These are phyloP conservation scores for Varanus komodoensis DNA, from an alignment of 2,113 vertebrate genomes.

Conservation along the genomic window DNA sequence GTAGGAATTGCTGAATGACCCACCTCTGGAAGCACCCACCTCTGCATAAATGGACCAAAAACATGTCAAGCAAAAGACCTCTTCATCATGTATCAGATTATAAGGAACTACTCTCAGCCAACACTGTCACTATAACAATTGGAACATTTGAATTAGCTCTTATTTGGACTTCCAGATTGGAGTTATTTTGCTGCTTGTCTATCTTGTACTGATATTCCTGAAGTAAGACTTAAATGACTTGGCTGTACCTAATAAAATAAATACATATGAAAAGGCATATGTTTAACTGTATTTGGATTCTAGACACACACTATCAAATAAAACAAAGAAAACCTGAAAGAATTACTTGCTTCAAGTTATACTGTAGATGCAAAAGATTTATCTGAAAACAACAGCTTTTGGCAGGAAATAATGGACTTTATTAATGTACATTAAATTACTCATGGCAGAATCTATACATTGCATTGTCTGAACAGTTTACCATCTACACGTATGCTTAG, in stretches of 20 bases:
- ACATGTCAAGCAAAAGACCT: too few species aligned
- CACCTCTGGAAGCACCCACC: neutral
- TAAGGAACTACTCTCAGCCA: neutral
- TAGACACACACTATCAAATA: neutral
- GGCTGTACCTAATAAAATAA: neutral
- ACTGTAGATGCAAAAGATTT: neutral
- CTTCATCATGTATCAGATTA: neutral
- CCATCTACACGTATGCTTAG: neutral
- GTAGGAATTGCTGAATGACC: neutral
- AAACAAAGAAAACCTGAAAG: neutral
- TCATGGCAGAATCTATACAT: neutral
- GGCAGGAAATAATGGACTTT: slow-evolving; percentile 1
- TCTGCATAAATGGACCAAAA: too few species aligned
- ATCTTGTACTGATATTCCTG: neutral
- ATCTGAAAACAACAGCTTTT: neutral
- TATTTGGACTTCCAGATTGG: neutral
- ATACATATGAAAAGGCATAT: neutral
- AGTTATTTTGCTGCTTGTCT: neutral
- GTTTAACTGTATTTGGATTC: slow-evolving; percentile 9
- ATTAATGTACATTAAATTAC: slow-evolving; percentile 4
- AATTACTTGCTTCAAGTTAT: neutral
- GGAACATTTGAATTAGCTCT: neutral
- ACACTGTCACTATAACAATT: neutral
- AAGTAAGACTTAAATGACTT: neutral
- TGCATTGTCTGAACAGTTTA: neutral